Conservation (phyloP, 1,140 invertebrate genomes). For the Piezodorus guildinii region DNA sequence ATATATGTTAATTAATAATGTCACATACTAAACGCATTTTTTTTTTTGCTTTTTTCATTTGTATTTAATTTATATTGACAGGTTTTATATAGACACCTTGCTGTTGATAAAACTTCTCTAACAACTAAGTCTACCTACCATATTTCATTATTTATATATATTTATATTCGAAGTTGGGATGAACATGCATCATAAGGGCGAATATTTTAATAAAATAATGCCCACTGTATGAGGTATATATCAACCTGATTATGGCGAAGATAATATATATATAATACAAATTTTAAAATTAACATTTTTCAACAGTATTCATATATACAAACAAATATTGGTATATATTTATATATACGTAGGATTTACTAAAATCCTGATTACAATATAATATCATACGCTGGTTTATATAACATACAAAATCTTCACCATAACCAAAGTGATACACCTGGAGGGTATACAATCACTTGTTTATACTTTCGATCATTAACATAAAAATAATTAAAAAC, state of each 20-base stretch:
- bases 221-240: slow-evolving; percentile 9
- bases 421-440: slow-evolving; percentile 22
- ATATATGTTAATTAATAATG: slow-evolving; percentile 18
- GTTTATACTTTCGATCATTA: slow-evolving; percentile 10
- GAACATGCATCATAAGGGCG: slow-evolving; percentile 22
- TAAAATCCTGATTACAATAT: neutral
- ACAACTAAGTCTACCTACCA: slow-evolving; percentile 26
- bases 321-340: slow-evolving; percentile 5
- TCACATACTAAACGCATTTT: slow-evolving; percentile 17
- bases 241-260: slow-evolving; percentile 22
- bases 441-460: slow-evolving; percentile 15
- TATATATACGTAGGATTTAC: slow-evolving; percentile 5
- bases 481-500: slow-evolving; percentile 19
- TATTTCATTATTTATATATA: slow-evolving; percentile 24
- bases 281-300: slow-evolving; percentile 14
- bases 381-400: slow-evolving; percentile 5
- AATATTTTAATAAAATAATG: slow-evolving; percentile 9
- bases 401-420: slow-evolving; percentile 17
- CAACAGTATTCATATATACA: slow-evolving; percentile 13
- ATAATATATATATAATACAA: slow-evolving; percentile 1
- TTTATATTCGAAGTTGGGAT: slow-evolving; percentile 20
- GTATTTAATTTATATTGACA: slow-evolving; percentile 19
- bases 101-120: slow-evolving; percentile 20
- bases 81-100: slow-evolving; percentile 19
- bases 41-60: slow-evolving; percentile 16